Evolutionary conservation across 2,888 invertebrate species (phyloP).

Genomic region (Ectemnius cavifrons): DNA sequence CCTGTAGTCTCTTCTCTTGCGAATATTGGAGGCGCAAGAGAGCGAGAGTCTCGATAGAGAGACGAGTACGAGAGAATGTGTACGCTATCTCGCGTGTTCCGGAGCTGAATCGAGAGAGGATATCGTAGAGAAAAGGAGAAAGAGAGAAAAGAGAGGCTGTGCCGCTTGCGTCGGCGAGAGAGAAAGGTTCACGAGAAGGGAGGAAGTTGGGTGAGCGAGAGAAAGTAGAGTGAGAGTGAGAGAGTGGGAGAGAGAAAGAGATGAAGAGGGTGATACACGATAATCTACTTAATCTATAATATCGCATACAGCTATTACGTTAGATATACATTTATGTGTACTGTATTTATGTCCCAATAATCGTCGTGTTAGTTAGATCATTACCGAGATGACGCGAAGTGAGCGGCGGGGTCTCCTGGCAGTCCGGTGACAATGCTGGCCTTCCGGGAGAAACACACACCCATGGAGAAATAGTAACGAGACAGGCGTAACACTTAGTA

Average conservation of each 20-base stretch:
- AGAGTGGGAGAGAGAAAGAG: constrained; percentile 20
- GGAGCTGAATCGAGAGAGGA: no score
- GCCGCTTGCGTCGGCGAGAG: constrained; percentile 23
- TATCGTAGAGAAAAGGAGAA: constrained; percentile 4
- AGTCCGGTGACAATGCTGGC: background rate
- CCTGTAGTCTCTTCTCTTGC: no score
- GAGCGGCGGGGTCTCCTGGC: constrained; percentile 21
- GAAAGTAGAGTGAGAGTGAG: constrained; percentile 18
- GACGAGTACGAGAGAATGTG: no score
- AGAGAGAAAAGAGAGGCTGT: constrained; percentile 1
- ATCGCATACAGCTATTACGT: constrained; percentile 73
- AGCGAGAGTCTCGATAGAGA: no score
- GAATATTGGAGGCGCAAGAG: no score
- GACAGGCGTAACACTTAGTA: background rate
- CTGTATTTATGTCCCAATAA: constrained; percentile 76
- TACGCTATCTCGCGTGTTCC: no score
- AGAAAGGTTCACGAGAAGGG: constrained; percentile 3
- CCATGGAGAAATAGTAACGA: background rate
- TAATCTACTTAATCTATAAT: constrained; percentile 71
- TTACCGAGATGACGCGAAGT: constrained; percentile 59
- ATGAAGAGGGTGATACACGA: constrained; percentile 52
- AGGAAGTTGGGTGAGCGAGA: constrained; percentile 25
- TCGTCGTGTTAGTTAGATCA: constrained; percentile 75
- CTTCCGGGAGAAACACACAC: constrained; percentile 11
- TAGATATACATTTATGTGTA: constrained; percentile 74